Evolutionary conservation across 2,797 vertebrate genomes (phyloP), one percentile per base, ranked within the genome.

Genomic region (Danionella dracula): DNA sequence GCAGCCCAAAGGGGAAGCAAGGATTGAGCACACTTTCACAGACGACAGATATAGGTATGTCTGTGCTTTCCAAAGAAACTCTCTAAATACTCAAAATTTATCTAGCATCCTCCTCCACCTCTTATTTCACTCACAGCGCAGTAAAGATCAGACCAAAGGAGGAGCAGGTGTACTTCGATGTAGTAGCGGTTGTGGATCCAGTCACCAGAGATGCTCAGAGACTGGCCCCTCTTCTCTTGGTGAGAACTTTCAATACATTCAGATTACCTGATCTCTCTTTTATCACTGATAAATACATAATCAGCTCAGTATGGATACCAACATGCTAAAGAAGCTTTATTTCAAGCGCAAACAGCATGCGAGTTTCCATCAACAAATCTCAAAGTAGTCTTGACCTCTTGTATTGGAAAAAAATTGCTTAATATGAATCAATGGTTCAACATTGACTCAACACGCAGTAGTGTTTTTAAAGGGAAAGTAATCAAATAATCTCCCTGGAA

Each of bases 141-240:
- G 85, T 99, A 78, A 99, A 97, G 81, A 85, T 97, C 78, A 92
- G 87, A 16, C 94, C 96, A 0, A 93, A 86, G 54, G 93, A 98
- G 71, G 92, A 90, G 15, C 91, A 97, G 41, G 93, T 95, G 0
- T 99, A 98, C 81, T 99, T 96, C 68, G 95, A 99, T 70, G 90
- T 99, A 1, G 81, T 98, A 49, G 96, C 93, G 1, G 72, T 99
- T 42, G 83, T 96, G 45, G 97, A 99, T 79, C 97, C 96, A 0
- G 94, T 93, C 21, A 99, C 96, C 55, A 92, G 95, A 85, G 94
- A 94, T 8, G 92, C 97, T 44, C 97, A 99, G 76, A 95, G 92
- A 77, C 89, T 99, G 2, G 88, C 94, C 61, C 94, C 97, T 0
- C 84, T 99, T 4, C 90, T 99, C 6, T 23, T 91, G 90, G 97